Base-by-base conservation (phyloP, 2,888 invertebrate species). In the Ditula angustiorana region DNA sequence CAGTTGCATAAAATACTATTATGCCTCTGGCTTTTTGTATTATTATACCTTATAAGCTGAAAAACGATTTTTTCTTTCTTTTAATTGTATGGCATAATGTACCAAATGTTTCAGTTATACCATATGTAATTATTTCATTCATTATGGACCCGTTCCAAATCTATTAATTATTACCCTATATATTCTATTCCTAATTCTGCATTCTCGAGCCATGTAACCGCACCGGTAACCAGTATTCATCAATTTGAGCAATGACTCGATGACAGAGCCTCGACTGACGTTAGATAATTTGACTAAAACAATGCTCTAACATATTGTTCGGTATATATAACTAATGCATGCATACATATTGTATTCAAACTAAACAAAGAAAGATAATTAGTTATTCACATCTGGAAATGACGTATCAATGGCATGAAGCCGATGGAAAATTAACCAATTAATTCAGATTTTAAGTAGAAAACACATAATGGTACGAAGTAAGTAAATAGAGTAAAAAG, bases 241-340 rank as follows among this genome's bases (percentile, higher is more conserved):
- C 57, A 62, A 57, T 62, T 57, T 49, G 49, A 44, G 41, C 62
- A 62, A 23, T 44, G 62, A 41, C 57, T 62, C 16, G 56, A 30
- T 56, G 62, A 62, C 62, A 49, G 47, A 28, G 35, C 35, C n/a
- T 49, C 30, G 26, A n/a, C 56, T 57, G 50, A 57, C 57, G 50
- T 62, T 57, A 41, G 56, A 52, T 41, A 37, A 50, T 8, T 13
- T 16, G 49, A 30, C 23, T 24, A 41, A 62, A 50, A 62, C 62
- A 24, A 49, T 37, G 28, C 49, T 30, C 19, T 13, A 7, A n/a
- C 37, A 16, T 26, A 26, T 37, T 41, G 24, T 16, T 24, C 21
- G 16, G 16, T 44, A 41, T 28, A 30, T 10, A 21, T 50, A 50
- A n/a, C n/a, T n/a, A n/a, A n/a, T n/a, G n/a, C n/a, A 19, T 41